Conservation (phyloP, 2,113 vertebrate genomes). For the Hemicordylus capensis region DNA sequence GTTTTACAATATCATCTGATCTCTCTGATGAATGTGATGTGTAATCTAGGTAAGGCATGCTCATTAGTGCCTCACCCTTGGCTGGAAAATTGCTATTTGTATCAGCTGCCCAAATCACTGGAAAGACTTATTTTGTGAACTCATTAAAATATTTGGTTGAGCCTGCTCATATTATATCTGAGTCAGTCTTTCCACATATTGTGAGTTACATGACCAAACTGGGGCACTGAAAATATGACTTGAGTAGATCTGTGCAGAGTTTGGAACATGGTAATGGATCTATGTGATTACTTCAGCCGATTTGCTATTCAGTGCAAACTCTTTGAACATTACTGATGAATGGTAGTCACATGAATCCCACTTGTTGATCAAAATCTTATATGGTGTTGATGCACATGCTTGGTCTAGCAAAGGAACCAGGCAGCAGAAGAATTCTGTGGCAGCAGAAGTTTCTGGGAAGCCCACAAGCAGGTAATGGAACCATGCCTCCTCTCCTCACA, state of each 20-base stretch:
- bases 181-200: constrained; percentile 61
- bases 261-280: background rate
- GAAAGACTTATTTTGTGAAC: constrained; percentile 72
- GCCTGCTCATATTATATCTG: constrained; percentile 60
- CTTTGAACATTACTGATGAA: background rate
- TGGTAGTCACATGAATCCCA: background rate
- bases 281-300: background rate
- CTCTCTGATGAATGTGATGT: constrained; percentile 58
- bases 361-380: background rate
- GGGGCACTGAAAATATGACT: background rate
- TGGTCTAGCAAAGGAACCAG: background rate
- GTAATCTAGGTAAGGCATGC: constrained; percentile 67
- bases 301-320: background rate
- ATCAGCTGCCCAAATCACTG: constrained; percentile 76
- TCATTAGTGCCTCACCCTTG: constrained; percentile 78
- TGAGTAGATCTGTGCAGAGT: background rate
- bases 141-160: constrained; percentile 69
- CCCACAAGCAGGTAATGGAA: too few relatives aligned
- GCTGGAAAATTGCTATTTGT: constrained; percentile 72
- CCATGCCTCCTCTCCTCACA: too few relatives aligned
- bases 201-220: constrained; percentile 61
- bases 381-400: background rate
- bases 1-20: constrained; percentile 50
- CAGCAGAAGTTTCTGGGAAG: too few relatives aligned
- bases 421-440: too few relatives aligned